A percentile compares a stretch with the other conserved stretches of the same genome.
Conservation (phyloP, 2,888 invertebrate genomes). For the Artemia sinica region DNA sequence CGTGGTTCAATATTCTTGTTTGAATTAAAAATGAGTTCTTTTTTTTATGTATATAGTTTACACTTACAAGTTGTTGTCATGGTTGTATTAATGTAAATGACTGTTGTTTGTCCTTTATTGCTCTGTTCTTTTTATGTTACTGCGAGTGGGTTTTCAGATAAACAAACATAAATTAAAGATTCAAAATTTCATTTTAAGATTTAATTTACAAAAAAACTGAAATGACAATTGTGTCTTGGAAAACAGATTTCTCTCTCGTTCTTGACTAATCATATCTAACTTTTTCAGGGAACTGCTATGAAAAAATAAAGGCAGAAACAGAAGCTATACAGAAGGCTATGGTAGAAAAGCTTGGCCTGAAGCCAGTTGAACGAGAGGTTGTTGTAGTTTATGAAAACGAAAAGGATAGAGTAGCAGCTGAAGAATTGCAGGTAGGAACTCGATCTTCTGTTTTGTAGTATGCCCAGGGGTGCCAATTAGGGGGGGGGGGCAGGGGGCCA, state of each 20-base stretch:
- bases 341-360: conserved; percentile 45
- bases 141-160: not conserved
- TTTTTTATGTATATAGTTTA: too few relatives aligned
- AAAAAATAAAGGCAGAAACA: conserved; percentile 62
- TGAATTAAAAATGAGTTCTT: too few relatives aligned
- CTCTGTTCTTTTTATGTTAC: too few relatives aligned
- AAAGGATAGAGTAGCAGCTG: conserved; percentile 35
- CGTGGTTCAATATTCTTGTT: too few relatives aligned
- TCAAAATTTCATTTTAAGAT: conserved; percentile 17
- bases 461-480: too few relatives aligned
- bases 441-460: too few relatives aligned
- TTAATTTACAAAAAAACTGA: not conserved
- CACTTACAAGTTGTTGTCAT: too few relatives aligned
- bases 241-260: conserved; percentile 15
- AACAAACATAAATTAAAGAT: too few relatives aligned
- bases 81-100: too few relatives aligned
- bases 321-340: conserved; percentile 58
- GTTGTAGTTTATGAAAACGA: conserved; percentile 71
- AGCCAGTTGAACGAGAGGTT: conserved; percentile 65
- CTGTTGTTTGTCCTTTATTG: too few relatives aligned
- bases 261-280: conserved; percentile 12
- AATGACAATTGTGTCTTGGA: not conserved
- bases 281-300: conserved; percentile 61
- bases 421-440: conserved; percentile 21
- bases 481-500: too few relatives aligned